These are phyloP conservation scores for Platycnemis pennipes DNA, from an alignment of 2,888 invertebrate genomes.

Conservation along the genomic window DNA sequence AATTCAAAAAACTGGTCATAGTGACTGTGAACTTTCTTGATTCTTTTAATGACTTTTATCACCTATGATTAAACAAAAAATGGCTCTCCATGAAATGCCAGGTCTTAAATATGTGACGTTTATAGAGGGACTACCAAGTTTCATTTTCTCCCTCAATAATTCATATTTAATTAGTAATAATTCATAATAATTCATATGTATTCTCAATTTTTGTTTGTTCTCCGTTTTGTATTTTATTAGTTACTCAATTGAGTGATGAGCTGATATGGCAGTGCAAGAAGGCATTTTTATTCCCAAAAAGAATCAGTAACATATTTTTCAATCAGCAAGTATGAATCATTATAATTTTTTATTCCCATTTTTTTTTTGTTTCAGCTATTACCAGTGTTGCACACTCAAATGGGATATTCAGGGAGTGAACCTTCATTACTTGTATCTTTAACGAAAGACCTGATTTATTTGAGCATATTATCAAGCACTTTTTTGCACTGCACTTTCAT, in stretches of 20 bases:
- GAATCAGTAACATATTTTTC: neutral
- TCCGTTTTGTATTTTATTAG: neutral
- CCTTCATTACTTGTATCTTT: neutral
- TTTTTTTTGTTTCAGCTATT: neutral
- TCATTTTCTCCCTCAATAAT: no score
- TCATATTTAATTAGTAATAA: no score
- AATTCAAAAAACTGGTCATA: neutral
- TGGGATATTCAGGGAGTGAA: neutral
- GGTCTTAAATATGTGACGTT: neutral
- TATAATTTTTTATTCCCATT: neutral
- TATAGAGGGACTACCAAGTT: neutral
- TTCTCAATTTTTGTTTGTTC: neutral
- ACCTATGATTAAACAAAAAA: neutral
- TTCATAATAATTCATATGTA: no score
- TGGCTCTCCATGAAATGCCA: neutral
- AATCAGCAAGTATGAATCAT: neutral
- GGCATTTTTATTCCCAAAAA: neutral
- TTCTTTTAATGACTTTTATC: slow-evolving; percentile 3
- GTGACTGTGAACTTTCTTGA: slow-evolving; percentile 21
- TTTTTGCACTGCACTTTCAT: neutral
- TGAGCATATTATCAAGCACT: neutral
- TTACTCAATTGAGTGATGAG: no score
- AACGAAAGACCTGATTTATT: neutral
- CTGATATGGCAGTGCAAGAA: neutral
- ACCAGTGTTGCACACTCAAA: neutral